A percentile compares a stretch with the other conserved stretches of the same genome.
phyloP scores from a whole-genome alignment of 1,140 invertebrate species.

The Hermetia illucens region DNA sequence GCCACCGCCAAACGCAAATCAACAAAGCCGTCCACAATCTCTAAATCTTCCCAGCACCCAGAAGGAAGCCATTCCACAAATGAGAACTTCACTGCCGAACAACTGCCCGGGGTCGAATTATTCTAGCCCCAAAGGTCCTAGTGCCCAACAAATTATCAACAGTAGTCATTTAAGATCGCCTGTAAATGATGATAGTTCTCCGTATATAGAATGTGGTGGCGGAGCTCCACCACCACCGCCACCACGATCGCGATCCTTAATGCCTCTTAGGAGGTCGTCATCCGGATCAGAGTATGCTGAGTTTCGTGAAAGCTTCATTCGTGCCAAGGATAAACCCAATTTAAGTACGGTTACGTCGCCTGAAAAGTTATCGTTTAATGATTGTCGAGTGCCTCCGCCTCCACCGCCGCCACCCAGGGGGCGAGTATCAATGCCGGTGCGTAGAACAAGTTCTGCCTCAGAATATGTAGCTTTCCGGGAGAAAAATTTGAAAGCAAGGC shows the following conservation, averaged over 20 bases:
- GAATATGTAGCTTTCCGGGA: slow-evolving; percentile 26
- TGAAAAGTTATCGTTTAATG: slow-evolving; percentile 25
- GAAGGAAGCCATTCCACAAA: slow-evolving; percentile 3
- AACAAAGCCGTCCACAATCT: slow-evolving; percentile 8
- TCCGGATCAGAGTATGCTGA: slow-evolving; percentile 53
- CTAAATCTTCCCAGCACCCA: slow-evolving; percentile 7
- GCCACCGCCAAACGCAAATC: not conserved
- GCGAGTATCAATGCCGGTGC: slow-evolving; percentile 16
- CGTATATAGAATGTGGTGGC: not conserved
- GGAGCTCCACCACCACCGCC: slow-evolving; percentile 40
- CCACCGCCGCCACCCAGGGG: slow-evolving; percentile 28
- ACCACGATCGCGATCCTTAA: slow-evolving; percentile 35
- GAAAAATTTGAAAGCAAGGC: slow-evolving; percentile 9
- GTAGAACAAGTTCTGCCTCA: slow-evolving; percentile 25
- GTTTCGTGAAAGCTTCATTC: slow-evolving; percentile 25
- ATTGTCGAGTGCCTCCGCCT: slow-evolving; percentile 26
- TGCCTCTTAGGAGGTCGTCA: slow-evolving; percentile 43
- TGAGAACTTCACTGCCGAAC: slow-evolving; percentile 3
- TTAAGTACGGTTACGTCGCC: slow-evolving; percentile 14
- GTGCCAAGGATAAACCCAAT: slow-evolving; percentile 10
- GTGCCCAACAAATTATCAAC: too few relatives aligned
- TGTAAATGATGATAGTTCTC: not conserved
- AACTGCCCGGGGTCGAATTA: too few relatives aligned
- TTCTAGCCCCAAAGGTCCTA: too few relatives aligned
- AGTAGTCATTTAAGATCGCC: too few relatives aligned